These are phyloP conservation scores for Neodiprion lecontei DNA, from an alignment of 1,140 invertebrate genomes.

Conservation along the genomic window DNA sequence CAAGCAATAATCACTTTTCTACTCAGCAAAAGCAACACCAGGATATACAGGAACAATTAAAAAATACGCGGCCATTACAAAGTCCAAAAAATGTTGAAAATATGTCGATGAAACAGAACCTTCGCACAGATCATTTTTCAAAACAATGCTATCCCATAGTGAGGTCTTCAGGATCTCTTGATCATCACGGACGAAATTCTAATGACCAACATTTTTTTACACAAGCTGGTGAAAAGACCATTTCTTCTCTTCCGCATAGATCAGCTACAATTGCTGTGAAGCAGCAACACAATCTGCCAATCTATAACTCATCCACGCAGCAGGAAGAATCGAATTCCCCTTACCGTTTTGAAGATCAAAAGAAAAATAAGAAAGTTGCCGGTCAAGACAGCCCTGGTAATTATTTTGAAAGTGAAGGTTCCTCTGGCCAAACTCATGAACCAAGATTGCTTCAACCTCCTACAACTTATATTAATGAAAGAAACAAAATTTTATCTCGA, in stretches of 20 bases:
- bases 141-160: neutral
- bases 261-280: neutral
- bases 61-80: neutral
- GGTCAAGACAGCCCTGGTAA: neutral
- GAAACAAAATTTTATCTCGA: slow-evolving; percentile 29
- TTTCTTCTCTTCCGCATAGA: neutral
- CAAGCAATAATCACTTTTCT: neutral
- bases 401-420: slow-evolving; percentile 40
- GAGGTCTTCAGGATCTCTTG: neutral
- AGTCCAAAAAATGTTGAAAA: neutral
- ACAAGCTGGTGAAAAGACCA: neutral
- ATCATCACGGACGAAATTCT: neutral
- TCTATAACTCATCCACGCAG: too few relatives aligned
- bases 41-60: neutral
- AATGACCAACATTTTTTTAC: neutral
- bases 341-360: neutral
- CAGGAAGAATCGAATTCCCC: neutral
- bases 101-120: neutral
- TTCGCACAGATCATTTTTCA: neutral
- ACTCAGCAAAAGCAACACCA: neutral
- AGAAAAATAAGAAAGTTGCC: neutral
- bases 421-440: slow-evolving; percentile 20
- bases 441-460: slow-evolving; percentile 20
- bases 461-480: slow-evolving; percentile 38
- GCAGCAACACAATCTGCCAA: neutral